Evolutionary conservation across 2,797 vertebrate species (phyloP), one percentile per base, ranked within the genome.

Genomic region (Cyprinella venusta): DNA sequence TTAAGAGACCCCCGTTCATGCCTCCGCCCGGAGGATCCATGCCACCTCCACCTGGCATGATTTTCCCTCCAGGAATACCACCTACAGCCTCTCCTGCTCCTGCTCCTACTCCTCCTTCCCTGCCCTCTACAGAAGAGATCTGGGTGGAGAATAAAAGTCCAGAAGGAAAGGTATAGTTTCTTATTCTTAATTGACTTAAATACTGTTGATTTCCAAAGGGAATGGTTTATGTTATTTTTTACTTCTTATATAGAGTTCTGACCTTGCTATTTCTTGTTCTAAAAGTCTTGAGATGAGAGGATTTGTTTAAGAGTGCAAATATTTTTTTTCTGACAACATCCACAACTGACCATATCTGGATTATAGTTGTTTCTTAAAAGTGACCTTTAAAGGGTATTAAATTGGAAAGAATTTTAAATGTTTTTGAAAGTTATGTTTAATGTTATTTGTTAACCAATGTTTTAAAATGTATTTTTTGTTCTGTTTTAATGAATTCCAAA

Each of bases 111-210:
- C 30, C 83, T 69, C 97, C 96, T 59, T 85, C 95, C 4, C 92
- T 97, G 88, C 95, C 95, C 87, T 96, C 95, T 52, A 87, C 96
- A 24, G 98, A 99, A 88, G 97, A 99, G 92, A 99, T 99, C 88
- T 99, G 98, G 98, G 98, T 99, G 50, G 98, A 99, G 93, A 99
- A 99, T 92, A 99, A 98, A 90, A 99, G 98, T 26, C 95, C 97
- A 3, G 98, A 99, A 54, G 98, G 97, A 90, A 99, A 99, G 96
- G 98, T 99, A 90, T 80, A 12, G 38, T 3, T 21, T 24, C 3
- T 70, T 10, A 19, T 21, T 80, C n/a, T 54, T 38, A 3, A 24
- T n/a, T 13, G 10, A 8, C 6, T 48, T 1, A 56, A 70, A 30
- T 15, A 24, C 8, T 7, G 45, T 52, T 68, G 5, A 13, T 74